Evolutionary conservation across 1,140 invertebrate genomes (phyloP).

Genomic region (Bombus confusus): DNA sequence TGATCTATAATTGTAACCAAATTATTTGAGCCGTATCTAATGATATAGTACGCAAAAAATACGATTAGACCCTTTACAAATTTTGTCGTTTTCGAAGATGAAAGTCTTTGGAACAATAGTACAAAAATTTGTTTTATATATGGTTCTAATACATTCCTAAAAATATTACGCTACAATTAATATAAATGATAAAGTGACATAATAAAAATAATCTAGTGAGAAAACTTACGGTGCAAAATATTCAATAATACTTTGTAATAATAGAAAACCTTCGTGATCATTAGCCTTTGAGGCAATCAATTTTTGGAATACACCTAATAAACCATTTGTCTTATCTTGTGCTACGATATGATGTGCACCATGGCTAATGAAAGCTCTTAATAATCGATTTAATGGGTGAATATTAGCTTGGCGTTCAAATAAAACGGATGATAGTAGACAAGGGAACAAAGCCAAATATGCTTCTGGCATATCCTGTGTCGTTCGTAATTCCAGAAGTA

Average conservation of each 20-base stretch:
- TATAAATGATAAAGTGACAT: background rate
- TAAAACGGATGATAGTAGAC: slow-evolving; percentile 92
- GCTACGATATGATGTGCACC: slow-evolving; percentile 89
- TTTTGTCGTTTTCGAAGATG: slow-evolving; percentile 96
- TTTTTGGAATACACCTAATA: slow-evolving; percentile 98
- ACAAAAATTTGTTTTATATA: slow-evolving; percentile 95
- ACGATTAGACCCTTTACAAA: slow-evolving; percentile 94
- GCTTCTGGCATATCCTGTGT: slow-evolving; percentile 86
- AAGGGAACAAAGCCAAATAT: slow-evolving; percentile 95
- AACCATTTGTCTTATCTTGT: slow-evolving; percentile 88
- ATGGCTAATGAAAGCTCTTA: slow-evolving; percentile 92
- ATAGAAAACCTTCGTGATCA: slow-evolving; percentile 97
- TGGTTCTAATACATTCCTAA: slow-evolving; percentile 86
- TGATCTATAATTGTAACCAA: slow-evolving; percentile 92
- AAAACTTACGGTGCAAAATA: slow-evolving; percentile 87
- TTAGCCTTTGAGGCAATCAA: slow-evolving; percentile 97
- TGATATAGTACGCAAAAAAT: slow-evolving; percentile 93
- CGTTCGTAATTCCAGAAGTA: slow-evolving; percentile 92
- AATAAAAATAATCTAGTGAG: slow-evolving; percentile 20
- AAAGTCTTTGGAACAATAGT: slow-evolving; percentile 94
- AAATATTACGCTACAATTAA: slow-evolving; percentile 10
- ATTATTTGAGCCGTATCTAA: slow-evolving; percentile 88
- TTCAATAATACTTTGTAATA: slow-evolving; percentile 93
- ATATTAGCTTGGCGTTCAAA: slow-evolving; percentile 97
- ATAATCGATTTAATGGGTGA: slow-evolving; percentile 92